Evolutionary conservation across 30 jellyfish, hydroid and myxozoan genomes (phyloP).

Genomic region (Catostylus mosaicus): DNA sequence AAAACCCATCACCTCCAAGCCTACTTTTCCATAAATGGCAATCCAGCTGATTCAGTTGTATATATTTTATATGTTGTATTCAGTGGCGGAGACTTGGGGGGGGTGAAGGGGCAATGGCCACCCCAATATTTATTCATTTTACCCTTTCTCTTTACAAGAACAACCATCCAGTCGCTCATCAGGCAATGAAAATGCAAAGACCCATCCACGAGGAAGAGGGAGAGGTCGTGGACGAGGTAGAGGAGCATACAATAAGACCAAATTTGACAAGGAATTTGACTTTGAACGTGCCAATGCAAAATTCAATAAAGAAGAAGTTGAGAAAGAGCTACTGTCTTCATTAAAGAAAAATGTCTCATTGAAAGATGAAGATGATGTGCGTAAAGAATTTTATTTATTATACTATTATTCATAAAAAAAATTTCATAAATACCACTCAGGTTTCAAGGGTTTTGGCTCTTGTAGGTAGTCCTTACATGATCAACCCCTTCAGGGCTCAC

Average conservation of each 20-base stretch:
- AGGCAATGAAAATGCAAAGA: conserved; percentile 28
- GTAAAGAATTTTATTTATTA: too few relatives aligned
- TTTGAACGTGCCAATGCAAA: conserved; percentile 96
- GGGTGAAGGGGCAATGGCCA: too few relatives aligned
- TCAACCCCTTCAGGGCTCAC: too few relatives aligned
- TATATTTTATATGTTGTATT: too few relatives aligned
- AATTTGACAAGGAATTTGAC: conserved; percentile 92
- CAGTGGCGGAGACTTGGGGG: too few relatives aligned
- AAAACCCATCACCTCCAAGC: too few relatives aligned
- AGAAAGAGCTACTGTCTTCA: conserved; percentile 76
- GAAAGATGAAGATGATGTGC: conserved; percentile 86
- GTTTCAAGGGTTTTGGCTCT: too few relatives aligned
- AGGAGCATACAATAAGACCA: conserved; percentile 55
- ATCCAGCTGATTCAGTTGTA: too few relatives aligned
- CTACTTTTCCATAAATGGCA: too few relatives aligned
- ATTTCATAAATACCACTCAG: too few relatives aligned
- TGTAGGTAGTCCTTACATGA: too few relatives aligned
- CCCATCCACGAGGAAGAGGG: conserved; percentile 47
- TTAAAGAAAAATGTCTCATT: conserved; percentile 69
- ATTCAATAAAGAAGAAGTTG: conserved; percentile 94
- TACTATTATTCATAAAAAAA: neutral
- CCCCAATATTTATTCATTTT: too few relatives aligned
- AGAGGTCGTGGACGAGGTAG: conserved; percentile 61
- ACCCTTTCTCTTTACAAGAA: neutral
- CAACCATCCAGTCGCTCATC: neutral